These are phyloP conservation scores for Oncorhynchus tshawytscha DNA, from an alignment of 2,113 vertebrate genomes.

Conservation along the genomic window DNA sequence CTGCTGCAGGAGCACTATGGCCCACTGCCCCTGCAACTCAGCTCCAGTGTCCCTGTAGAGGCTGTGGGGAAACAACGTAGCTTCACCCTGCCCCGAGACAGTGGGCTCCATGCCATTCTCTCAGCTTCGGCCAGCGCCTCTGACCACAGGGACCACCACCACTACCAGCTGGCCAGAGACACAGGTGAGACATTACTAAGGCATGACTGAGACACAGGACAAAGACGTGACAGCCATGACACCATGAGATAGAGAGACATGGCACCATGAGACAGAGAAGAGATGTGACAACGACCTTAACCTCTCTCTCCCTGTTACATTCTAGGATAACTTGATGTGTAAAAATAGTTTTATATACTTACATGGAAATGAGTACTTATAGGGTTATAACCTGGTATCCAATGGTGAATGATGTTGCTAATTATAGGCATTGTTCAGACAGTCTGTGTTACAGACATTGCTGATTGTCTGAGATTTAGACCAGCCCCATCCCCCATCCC, in stretches of 20 bases:
- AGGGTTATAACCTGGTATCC: conserved; percentile 6
- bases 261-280: background rate
- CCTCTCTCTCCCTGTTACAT: no score
- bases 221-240: background rate
- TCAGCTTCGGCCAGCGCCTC: conserved; percentile 76
- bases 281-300: background rate
- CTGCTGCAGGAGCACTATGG: conserved; percentile 90
- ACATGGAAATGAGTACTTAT: background rate
- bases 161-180: conserved; percentile 76
- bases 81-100: conserved; percentile 94
- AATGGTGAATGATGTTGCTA: conserved; percentile 23
- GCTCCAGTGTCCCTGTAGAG: conserved; percentile 64
- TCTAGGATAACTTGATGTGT: background rate
- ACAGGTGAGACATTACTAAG: conserved; percentile 56
- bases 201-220: background rate
- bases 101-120: conserved; percentile 91
- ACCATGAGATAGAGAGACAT: background rate
- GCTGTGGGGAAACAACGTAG: conserved; percentile 84
- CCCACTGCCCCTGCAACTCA: conserved; percentile 74
- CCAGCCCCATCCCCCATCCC: conserved; percentile 34
- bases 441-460: conserved; percentile 39
- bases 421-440: conserved; percentile 27
- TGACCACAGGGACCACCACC: conserved; percentile 78
- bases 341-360: background rate
- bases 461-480: conserved; percentile 49